These are phyloP conservation scores for Sycobia sp. DNA, from an alignment of 1,140 invertebrate species.

Conservation along the genomic window DNA sequence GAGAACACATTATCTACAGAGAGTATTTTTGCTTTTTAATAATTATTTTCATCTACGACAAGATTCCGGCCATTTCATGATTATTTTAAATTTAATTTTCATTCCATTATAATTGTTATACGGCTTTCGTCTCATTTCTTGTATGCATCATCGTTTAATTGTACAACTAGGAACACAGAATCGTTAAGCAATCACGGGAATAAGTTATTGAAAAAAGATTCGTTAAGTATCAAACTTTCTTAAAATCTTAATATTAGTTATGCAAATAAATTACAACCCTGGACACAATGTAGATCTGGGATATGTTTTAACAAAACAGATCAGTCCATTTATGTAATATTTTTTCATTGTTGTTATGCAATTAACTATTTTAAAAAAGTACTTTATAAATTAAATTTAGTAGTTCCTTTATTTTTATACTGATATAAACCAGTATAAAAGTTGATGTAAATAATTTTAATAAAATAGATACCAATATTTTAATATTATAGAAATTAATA, in stretches of 20 bases:
- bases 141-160: conserved; percentile 22
- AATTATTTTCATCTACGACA: conserved; percentile 31
- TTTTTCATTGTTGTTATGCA: not conserved
- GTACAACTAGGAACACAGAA: conserved; percentile 27
- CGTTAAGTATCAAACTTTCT: not conserved
- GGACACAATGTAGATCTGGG: not conserved
- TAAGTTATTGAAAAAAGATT: conserved; percentile 33
- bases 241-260: not conserved
- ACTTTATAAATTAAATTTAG: not conserved
- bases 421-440: conserved; percentile 9
- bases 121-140: not conserved
- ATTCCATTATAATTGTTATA: conserved; percentile 16
- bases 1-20: conserved; percentile 33
- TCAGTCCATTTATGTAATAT: not conserved
- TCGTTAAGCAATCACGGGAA: conserved; percentile 20
- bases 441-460: conserved; percentile 3
- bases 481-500: conserved; percentile 10
- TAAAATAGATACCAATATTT: conserved; percentile 4
- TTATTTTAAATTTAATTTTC: conserved; percentile 22
- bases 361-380: not conserved
- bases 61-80: conserved; percentile 25
- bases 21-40: conserved; percentile 34
- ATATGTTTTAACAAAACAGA: not conserved
- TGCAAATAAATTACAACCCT: not conserved
- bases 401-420: not conserved